Conservation (phyloP, 2,888 invertebrate genomes). For the Xylota sylvarum region DNA sequence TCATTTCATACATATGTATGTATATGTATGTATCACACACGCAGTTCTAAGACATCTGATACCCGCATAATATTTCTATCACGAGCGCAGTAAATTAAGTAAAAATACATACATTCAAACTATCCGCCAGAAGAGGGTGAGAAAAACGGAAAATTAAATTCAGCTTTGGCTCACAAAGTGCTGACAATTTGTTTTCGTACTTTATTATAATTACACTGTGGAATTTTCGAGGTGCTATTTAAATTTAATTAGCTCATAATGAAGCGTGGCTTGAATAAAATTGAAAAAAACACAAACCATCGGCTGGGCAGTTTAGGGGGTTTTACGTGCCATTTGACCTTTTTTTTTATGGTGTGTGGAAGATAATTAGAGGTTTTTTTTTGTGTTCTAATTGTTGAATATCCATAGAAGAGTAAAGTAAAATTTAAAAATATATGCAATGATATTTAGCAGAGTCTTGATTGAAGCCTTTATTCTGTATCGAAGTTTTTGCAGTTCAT, state of each 20-base stretch:
- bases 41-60: background rate
- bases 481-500: too few relatives aligned
- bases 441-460: too few relatives aligned
- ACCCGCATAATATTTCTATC: background rate
- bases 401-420: too few relatives aligned
- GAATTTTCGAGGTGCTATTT: constrained; percentile 3
- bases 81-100: background rate
- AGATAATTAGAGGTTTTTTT: constrained; percentile 4
- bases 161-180: background rate
- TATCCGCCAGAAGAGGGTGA: background rate
- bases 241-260: constrained; percentile 11
- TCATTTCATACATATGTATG: too few relatives aligned
- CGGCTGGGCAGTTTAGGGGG: background rate
- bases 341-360: constrained; percentile 2
- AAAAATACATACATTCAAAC: background rate
- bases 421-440: too few relatives aligned
- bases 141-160: background rate
- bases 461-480: too few relatives aligned
- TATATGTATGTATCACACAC: background rate
- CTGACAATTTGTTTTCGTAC: constrained; percentile 7
- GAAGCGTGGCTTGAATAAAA: background rate
- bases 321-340: constrained; percentile 8
- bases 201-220: background rate
- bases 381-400: constrained; percentile 1
- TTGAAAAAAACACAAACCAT: background rate